Percentiles rank a stretch among this genome's conserved stretches.
phyloP scores from a whole-genome alignment of 2,113 vertebrate genomes.

The Peromyscus polionotus region DNA sequence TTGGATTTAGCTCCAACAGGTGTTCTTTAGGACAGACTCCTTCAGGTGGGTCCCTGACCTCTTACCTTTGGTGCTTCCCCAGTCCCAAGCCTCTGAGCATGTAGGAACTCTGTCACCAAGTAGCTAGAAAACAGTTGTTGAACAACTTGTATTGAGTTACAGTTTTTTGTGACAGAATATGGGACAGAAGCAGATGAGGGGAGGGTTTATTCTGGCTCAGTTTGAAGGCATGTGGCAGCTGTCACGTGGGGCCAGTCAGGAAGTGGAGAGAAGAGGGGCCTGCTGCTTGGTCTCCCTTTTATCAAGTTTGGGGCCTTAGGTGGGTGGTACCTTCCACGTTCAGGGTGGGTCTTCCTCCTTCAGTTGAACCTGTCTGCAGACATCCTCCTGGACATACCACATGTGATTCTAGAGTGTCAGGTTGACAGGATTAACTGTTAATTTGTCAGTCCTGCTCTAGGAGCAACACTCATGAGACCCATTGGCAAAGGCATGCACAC shows the following conservation, averaged over 20 bases:
- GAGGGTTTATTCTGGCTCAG: background rate
- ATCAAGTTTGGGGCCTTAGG: background rate
- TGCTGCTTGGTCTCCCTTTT: background rate
- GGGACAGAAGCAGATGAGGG: background rate
- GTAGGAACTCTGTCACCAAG: background rate
- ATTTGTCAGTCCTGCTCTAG: background rate
- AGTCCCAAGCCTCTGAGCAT: background rate
- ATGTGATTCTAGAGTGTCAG: background rate
- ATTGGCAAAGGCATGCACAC: background rate
- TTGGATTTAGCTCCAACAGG: background rate
- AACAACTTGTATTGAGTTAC: background rate
- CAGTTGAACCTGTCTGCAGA: background rate
- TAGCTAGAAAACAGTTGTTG: constrained; percentile 2
- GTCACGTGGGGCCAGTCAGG: background rate
- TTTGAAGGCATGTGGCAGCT: background rate
- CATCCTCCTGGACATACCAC: background rate
- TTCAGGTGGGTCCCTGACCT: background rate
- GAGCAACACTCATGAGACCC: background rate
- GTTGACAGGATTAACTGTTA: background rate
- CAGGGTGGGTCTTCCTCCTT: background rate
- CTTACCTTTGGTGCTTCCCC: background rate
- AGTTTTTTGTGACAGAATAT: background rate
- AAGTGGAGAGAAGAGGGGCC: background rate
- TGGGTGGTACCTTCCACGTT: background rate
- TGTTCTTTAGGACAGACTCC: background rate